Evolutionary conservation across 2,113 vertebrate genomes (phyloP).

Genomic region (Atlantisia rogersi): DNA sequence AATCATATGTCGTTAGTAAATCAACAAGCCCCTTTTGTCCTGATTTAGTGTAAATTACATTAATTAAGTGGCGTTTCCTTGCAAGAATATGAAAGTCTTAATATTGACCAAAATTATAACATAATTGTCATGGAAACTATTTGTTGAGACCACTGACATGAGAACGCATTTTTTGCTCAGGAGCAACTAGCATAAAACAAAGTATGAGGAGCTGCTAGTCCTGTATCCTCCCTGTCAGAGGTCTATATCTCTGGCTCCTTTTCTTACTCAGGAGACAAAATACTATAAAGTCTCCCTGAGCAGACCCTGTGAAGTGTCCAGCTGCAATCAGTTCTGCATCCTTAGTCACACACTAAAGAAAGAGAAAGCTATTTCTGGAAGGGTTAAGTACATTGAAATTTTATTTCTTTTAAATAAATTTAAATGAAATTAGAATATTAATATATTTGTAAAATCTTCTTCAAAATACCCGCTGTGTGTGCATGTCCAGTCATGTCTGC

Average conservation of each 20-base stretch:
- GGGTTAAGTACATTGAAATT: not conserved
- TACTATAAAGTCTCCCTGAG: not conserved
- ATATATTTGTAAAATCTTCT: not conserved
- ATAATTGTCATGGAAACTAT: not conserved
- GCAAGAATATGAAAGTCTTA: not conserved
- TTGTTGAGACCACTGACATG: not conserved
- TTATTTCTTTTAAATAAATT: not conserved
- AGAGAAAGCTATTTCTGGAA: not conserved
- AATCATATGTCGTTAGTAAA: not conserved
- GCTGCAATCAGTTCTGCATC: not conserved
- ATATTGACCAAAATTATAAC: not conserved
- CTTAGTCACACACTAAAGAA: not conserved
- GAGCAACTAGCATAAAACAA: not conserved
- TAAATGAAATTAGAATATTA: not conserved
- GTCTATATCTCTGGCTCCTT: not conserved
- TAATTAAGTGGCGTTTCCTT: not conserved
- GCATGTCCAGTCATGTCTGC: not conserved
- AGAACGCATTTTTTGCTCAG: not conserved
- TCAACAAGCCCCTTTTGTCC: not conserved
- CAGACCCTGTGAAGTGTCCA: not conserved
- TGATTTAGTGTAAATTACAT: not conserved
- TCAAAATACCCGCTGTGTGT: not conserved
- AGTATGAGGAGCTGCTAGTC: not conserved
- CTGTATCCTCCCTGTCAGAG: not conserved
- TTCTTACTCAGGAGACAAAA: not conserved